Conservation (phyloP, 2,113 vertebrate species). For the Aptenodytes patagonicus region DNA sequence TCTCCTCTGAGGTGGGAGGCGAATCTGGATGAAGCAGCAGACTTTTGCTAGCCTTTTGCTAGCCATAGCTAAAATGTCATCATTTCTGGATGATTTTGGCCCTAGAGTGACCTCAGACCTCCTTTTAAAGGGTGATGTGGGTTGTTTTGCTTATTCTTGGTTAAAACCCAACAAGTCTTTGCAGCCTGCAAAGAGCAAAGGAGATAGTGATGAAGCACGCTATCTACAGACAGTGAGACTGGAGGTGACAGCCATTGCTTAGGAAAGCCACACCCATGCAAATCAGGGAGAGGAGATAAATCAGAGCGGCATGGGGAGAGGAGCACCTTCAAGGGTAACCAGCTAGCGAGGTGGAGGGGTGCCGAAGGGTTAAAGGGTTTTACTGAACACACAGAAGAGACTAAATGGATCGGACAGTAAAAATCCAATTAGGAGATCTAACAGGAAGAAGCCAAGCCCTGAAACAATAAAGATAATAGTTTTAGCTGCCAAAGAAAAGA, state of each 20-base stretch:
- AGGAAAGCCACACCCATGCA: neutral
- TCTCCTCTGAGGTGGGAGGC: neutral
- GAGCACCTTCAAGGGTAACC: neutral
- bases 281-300: neutral
- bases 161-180: neutral
- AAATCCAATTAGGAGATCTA: constrained; percentile 59
- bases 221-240: neutral
- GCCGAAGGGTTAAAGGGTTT: constrained; percentile 8
- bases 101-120: neutral
- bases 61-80: neutral
- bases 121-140: neutral
- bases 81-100: neutral
- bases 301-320: neutral
- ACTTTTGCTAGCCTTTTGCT: neutral
- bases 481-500: constrained; percentile 40
- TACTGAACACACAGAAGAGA: neutral
- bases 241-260: neutral
- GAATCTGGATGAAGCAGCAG: neutral
- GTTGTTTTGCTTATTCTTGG: neutral
- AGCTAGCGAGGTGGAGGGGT: neutral
- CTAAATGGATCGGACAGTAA: constrained; percentile 33
- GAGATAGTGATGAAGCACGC: neutral
- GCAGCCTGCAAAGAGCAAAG: neutral
- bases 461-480: constrained; percentile 42
- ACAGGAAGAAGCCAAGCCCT: constrained; percentile 27